phyloP scores from a whole-genome alignment of 2,888 invertebrate species.

The Drosophila koepferae region DNA sequence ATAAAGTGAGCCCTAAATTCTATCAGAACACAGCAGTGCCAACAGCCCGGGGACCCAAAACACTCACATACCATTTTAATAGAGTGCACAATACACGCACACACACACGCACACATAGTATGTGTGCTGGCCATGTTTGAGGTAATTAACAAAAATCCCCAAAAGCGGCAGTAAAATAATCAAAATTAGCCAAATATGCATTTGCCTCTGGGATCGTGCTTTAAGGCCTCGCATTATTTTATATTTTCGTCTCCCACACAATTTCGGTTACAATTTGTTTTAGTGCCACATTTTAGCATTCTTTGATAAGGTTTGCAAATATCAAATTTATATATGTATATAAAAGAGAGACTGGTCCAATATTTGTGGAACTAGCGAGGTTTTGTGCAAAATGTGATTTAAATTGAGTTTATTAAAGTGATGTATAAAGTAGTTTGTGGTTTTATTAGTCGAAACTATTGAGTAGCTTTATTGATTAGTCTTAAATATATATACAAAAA shows the following conservation, averaged over 20 bases:
- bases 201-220: constrained; percentile 47
- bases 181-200: constrained; percentile 72
- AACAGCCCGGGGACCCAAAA: constrained; percentile 28
- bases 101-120: constrained; percentile 22
- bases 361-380: neutral
- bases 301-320: constrained; percentile 25
- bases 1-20: constrained; percentile 73
- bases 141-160: constrained; percentile 72
- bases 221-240: constrained; percentile 35
- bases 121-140: constrained; percentile 31
- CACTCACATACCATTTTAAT: constrained; percentile 63
- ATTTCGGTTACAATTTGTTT: constrained; percentile 46
- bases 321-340: constrained; percentile 16
- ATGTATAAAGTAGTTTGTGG: neutral
- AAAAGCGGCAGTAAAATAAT: constrained; percentile 74
- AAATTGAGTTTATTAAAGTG: neutral
- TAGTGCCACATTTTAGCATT: constrained; percentile 35
- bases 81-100: constrained; percentile 53
- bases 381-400: neutral
- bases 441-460: neutral
- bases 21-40: constrained; percentile 54
- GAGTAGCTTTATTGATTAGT: neutral
- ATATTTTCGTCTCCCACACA: constrained; percentile 9
- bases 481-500: neutral
- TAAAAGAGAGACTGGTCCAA: neutral